phyloP scores from a whole-genome alignment of 2,888 invertebrate species.

The Andrena minutula region DNA sequence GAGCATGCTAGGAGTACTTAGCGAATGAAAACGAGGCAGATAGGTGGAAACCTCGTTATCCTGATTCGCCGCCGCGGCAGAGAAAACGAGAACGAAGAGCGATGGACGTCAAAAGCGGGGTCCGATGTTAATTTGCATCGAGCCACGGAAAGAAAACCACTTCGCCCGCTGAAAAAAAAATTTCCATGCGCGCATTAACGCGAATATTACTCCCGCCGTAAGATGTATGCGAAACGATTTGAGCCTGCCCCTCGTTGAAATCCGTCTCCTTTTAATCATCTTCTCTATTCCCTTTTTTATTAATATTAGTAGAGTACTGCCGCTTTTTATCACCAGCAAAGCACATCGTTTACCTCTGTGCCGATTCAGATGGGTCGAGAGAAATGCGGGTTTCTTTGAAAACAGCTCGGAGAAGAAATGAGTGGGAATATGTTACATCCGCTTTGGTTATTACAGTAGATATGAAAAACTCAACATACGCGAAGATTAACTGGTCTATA shows the following conservation, averaged over 20 bases:
- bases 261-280: slow-evolving; percentile 23
- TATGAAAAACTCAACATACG: background rate
- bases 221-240: slow-evolving; percentile 50
- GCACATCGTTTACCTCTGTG: slow-evolving; percentile 12
- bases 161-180: slow-evolving; percentile 21
- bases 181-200: slow-evolving; percentile 38
- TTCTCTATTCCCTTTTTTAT: background rate
- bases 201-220: slow-evolving; percentile 35
- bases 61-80: slow-evolving; percentile 31
- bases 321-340: slow-evolving; percentile 12
- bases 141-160: slow-evolving; percentile 40
- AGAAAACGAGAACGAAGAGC: slow-evolving; percentile 7
- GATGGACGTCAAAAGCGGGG: slow-evolving; percentile 46
- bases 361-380: slow-evolving; percentile 10
- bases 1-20: slow-evolving; percentile 47
- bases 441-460: background rate
- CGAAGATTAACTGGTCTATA: background rate
- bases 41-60: slow-evolving; percentile 54
- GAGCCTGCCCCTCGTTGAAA: slow-evolving; percentile 19
- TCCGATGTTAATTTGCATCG: slow-evolving; percentile 58
- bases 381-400: background rate
- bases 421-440: background rate
- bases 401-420: background rate
- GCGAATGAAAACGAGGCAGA: slow-evolving; percentile 46
- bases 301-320: slow-evolving; percentile 15